phyloP scores from a whole-genome alignment of 2,888 invertebrate genomes.

The Stramonita haemastoma region DNA sequence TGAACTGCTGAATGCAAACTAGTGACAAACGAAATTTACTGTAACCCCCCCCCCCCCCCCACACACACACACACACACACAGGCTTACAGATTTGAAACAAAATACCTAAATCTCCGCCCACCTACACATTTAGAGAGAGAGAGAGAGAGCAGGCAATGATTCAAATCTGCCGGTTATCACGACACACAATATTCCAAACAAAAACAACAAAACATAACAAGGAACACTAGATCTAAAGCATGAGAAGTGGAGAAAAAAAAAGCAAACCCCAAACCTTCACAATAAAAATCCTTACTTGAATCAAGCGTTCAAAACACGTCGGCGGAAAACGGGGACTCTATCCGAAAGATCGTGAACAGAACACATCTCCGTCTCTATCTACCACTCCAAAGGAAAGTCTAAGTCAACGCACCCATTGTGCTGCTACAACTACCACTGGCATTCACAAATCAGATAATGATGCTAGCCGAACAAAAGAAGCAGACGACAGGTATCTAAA shows the following conservation, averaged over 20 bases:
- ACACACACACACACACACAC: too few relatives aligned
- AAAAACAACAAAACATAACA: background rate
- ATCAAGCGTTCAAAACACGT: too few relatives aligned
- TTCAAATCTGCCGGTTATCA: background rate
- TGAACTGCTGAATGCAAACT: too few relatives aligned
- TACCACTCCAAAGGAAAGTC: background rate
- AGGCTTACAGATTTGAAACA: too few relatives aligned
- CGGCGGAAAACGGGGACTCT: too few relatives aligned
- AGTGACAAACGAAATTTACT: too few relatives aligned
- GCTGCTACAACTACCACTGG: background rate
- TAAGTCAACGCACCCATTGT: too few relatives aligned
- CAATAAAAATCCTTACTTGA: too few relatives aligned
- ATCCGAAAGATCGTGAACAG: background rate
- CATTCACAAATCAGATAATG: conserved; percentile 23
- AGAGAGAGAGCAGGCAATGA: background rate
- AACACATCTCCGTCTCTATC: background rate
- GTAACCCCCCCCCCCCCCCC: too few relatives aligned
- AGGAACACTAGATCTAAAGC: background rate
- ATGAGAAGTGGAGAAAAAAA: too few relatives aligned
- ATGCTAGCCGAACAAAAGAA: background rate
- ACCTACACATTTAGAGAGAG: background rate
- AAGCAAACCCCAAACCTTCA: too few relatives aligned
- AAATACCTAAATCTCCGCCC: too few relatives aligned
- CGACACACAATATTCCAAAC: background rate
- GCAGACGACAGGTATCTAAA: background rate